Evolutionary conservation across 1,140 invertebrate genomes (phyloP), one percentile per base, ranked within the genome.

Genomic region (Tribolium madens): DNA sequence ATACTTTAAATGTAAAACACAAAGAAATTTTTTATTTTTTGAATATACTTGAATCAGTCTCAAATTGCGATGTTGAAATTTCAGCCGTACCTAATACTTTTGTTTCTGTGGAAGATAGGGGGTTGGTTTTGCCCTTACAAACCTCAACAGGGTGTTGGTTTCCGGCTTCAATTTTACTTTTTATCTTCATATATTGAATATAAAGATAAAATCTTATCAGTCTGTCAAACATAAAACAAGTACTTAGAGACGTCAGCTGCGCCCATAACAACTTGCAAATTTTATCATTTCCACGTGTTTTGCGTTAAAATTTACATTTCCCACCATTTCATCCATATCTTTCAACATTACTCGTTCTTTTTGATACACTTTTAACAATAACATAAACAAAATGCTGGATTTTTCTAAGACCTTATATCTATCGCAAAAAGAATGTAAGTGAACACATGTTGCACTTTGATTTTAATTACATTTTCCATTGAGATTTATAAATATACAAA

Each of bases 401-500:
- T 57, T 57, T 26, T 57, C 13, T 12, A 21, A 53, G 21, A 53
- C 7, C 3, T 15, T 7, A 47, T 47, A 14, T 47, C 13, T 47
- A 14, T 47, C 13, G 10, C 13, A 47, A 47, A 47, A 47, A 15
- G 12, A 9, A 53, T n/a, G 1, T 53, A 18, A 57, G 7, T 6
- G 52, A 57, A 57, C 52, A 57, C 15, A 57, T 57, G 52, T 26
- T 57, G 10, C 14, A 5, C 14, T 53, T 12, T 53, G 50, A 53
- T 7, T 14, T 7, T 53, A 7, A 53, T 6, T 12, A 13, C 50
- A 53, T 18, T 26, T 2, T 26, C 6, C 2, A 26, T 3, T 14
- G 46, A 47, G 3, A n/a, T 47, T 47, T 26, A 21, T 3, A 26
- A 26, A 26, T 26, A 21, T 26, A 26, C 21, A 26, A 26, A 26